Evolutionary conservation across 2,888 invertebrate species (phyloP), one percentile per base, ranked within the genome.

Genomic region (Bombylius major): DNA sequence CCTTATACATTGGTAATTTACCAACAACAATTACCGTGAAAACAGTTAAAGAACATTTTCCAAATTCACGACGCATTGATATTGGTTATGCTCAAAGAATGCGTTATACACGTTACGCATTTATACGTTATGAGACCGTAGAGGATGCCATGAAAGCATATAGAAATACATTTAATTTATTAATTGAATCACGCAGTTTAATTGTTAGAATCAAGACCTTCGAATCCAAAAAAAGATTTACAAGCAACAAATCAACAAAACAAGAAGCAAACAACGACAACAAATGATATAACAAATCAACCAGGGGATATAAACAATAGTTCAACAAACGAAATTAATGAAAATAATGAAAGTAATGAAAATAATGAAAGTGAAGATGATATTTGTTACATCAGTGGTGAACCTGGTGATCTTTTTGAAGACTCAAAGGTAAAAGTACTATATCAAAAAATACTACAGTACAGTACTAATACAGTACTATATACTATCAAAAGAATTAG

Each of bases 71-170:
- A 50, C 75, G 83, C 51, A 80, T 83, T 49, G 84, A 84, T 66
- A 80, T 84, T 59, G 83, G 84, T 9, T 82, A 78, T 62, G 82
- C 83, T 2, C 82, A 82, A 65, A 81, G 81, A 69, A 81, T 83
- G 78, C 80, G 82, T 63, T 81, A 79, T 60, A 83, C 84, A 4
- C 75, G 83, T 66, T 83, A 83, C 65, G 84, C 84, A 33, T 84
- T 84, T 65, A 79, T 83, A 46, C 77, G 80, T 44, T 84, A 82
- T 62, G 75, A 77, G 54, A 77, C 69, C 32, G 79, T 81, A 4
- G 78, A 79, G 9, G 79, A 80, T 57, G 79, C 84, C 1, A 79
- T 82, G 65, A 77, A 79, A 56, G 82, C 82, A 1, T 84, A 81
- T 62, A 78, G 76, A 64, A 71, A 75, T 57, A 78, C 82, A 1